Percentiles rank a stretch among this genome's conserved stretches.
phyloP scores from a whole-genome alignment of 1,140 invertebrate genomes.

The Zeugodacus cucurbitae region DNA sequence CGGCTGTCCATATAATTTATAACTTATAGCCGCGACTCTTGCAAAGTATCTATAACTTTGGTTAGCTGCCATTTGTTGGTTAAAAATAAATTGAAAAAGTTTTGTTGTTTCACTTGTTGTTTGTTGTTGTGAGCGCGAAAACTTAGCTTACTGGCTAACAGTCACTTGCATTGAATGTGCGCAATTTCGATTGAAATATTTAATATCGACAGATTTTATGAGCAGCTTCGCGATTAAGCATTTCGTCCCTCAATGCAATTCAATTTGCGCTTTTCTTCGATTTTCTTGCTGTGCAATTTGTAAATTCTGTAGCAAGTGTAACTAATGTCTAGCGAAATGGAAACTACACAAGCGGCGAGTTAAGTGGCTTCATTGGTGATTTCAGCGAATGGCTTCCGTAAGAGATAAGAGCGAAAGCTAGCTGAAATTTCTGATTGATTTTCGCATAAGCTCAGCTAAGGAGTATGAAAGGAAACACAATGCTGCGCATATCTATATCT shows the following conservation, averaged over 20 bases:
- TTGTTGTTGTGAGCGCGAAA: not conserved
- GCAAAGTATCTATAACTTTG: not conserved
- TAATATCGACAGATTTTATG: not conserved
- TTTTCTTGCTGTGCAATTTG: not conserved
- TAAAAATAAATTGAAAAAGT: not conserved
- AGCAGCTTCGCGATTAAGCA: not conserved
- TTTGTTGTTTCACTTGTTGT: not conserved
- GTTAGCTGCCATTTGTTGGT: not conserved
- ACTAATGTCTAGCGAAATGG: not conserved
- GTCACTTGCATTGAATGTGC: not conserved
- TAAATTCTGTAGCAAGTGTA: not conserved
- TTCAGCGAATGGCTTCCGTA: not conserved
- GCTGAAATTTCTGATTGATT: too few species aligned
- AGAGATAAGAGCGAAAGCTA: not conserved
- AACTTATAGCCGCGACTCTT: not conserved
- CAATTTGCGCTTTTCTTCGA: not conserved
- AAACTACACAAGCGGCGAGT: not conserved
- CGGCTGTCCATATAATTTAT: not conserved
- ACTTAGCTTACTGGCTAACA: not conserved
- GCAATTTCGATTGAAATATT: not conserved
- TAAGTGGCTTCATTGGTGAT: not conserved
- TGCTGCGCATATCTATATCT: too few species aligned
- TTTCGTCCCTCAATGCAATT: not conserved
- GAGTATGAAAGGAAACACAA: too few species aligned
- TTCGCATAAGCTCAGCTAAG: too few species aligned